Conservation (phyloP, 2,113 vertebrate genomes). For the Galbula dea region DNA sequence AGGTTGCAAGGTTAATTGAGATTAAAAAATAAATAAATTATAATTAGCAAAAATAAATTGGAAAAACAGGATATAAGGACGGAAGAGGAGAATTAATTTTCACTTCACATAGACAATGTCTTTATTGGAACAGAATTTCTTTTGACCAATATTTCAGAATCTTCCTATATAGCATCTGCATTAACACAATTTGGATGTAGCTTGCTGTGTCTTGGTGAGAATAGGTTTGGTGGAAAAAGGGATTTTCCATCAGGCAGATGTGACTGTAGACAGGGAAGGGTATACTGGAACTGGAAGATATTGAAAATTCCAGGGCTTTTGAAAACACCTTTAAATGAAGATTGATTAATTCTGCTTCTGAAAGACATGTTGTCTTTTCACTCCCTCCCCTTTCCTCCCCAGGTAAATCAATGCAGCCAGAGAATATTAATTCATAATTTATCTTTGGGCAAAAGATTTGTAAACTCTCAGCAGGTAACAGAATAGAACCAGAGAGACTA, state of each 20-base stretch:
- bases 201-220: neutral
- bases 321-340: neutral
- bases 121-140: neutral
- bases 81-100: neutral
- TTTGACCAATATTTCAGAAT: neutral
- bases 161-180: neutral
- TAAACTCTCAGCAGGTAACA: neutral
- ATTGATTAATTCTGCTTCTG: neutral
- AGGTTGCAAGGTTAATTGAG: neutral
- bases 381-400: neutral
- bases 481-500: neutral
- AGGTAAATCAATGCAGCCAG: neutral
- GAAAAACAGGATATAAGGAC: neutral
- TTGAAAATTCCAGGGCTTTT: neutral
- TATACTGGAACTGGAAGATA: neutral
- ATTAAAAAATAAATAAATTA: neutral
- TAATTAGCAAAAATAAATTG: constrained; percentile 1
- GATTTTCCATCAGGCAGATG: neutral
- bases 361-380: neutral
- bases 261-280: neutral
- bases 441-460: neutral
- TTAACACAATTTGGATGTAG: neutral
- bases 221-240: neutral
- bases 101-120: neutral
- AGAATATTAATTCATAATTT: neutral